These are phyloP conservation scores for Ichneumoninae sp. DNA, from an alignment of 2,888 invertebrate genomes.

Conservation along the genomic window DNA sequence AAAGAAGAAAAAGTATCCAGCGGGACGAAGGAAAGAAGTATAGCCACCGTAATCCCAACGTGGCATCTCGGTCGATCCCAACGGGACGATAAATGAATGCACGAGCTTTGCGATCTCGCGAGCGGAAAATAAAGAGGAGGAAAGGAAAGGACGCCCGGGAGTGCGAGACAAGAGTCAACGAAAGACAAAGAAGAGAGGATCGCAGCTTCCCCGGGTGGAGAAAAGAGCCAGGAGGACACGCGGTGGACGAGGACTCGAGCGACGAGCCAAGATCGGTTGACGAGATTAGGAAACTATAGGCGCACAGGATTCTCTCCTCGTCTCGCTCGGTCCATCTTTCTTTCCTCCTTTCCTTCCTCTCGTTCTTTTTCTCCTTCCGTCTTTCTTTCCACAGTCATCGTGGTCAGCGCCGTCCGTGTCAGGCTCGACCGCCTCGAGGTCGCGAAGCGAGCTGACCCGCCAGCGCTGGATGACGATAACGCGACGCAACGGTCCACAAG, in stretches of 20 bases:
- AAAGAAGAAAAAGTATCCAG: constrained; percentile 19
- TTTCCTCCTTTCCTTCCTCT: neutral
- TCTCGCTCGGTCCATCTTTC: neutral
- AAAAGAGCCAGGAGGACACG: constrained; percentile 18
- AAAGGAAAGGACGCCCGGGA: constrained; percentile 1
- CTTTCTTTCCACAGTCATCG: constrained; percentile 22
- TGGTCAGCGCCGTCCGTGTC: constrained; percentile 5
- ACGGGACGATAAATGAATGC: constrained; percentile 58
- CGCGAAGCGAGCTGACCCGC: neutral
- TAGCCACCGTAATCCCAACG: constrained; percentile 49
- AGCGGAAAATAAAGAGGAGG: constrained; percentile 25
- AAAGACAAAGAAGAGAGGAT: constrained; percentile 24
- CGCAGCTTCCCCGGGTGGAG: constrained; percentile 25
- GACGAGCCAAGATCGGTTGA: constrained; percentile 64
- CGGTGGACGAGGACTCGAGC: constrained; percentile 3
- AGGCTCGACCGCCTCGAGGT: constrained; percentile 21
- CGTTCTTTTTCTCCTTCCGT: neutral
- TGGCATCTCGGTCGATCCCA: constrained; percentile 59
- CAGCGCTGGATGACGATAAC: constrained; percentile 28
- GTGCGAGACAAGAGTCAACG: constrained; percentile 23
- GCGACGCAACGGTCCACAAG: constrained; percentile 13
- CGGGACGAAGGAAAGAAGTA: constrained; percentile 18
- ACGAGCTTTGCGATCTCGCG: constrained; percentile 52
- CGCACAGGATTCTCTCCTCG: constrained; percentile 4
- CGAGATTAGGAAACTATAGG: constrained; percentile 59